Evolutionary conservation across 1,140 invertebrate genomes (phyloP), one percentile per base, ranked within the genome.

Genomic region (Phthorimaea operculella): DNA sequence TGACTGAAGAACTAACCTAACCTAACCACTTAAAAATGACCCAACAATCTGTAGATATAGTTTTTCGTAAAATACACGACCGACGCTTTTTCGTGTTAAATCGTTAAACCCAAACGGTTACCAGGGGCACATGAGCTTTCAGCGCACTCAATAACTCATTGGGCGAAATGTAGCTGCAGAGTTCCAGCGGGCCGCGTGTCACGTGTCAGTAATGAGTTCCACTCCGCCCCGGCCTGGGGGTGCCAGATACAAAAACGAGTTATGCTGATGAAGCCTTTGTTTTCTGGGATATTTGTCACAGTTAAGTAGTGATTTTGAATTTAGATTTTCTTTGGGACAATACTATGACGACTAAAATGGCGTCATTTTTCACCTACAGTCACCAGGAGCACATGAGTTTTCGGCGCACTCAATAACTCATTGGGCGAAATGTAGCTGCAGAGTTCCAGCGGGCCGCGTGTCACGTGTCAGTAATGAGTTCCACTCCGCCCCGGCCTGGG

Each of bases 131-230:
- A 75, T 74, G 72, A 79, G 76, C 71, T 72, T 72, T 77, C 65
- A 55, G 68, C 63, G 64, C 76, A 83, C 76, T 83, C 78, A 80
- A 83, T 83, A 83, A 83, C 78, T 83, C 80, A 83, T 80, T 83
- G 36, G 79, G 59, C 73, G 64, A 78, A 79, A 79, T 76, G 77
- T 76, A 78, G 63, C 70, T 39, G 36, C n/a, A n/a, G 36, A 66
- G 71, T 64, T 58, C 64, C 57, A 72, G 61, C 67, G 65, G 69
- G 64, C 53, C 68, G 67, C 67, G 76, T 80, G 75, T 79, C 80
- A 83, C 78, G 80, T 83, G 80, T 72, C 72, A 59, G 76, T 83
- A 83, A 83, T 80, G 78, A 83, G 80, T 76, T 64, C 69, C 70
- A 64, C 57, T 57, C 66, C 42, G 60, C 69, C 62, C 64, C 70